Evolutionary conservation across 2,888 invertebrate species (phyloP), one percentile per base, ranked within the genome.

Genomic region (Linnaemya tessellans): DNA sequence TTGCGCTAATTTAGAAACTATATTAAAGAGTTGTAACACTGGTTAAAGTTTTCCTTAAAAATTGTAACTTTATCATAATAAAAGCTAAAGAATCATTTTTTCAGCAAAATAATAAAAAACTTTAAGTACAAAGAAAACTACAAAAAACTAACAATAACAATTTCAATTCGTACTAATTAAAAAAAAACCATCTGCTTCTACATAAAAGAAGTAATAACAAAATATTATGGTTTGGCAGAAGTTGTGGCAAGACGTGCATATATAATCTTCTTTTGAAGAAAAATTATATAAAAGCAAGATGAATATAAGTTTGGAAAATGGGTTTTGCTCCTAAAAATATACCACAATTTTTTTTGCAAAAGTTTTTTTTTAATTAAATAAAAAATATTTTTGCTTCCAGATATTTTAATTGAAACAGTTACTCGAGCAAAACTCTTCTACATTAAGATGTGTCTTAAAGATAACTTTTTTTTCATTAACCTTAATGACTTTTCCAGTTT

Each of bases 141-240:
- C 18, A 38, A 41, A 41, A 56, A 64, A 35, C 8, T 10, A 35
- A 65, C 25, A 54, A 54, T 56, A 30, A 1, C 13, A 56, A 58
- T 20, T 35, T 25, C 56, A 67, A 65, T 65, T 56, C 56, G n/a
- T 41, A 67, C 43, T 67, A 62, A 67, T 67, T 67, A 64, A 65
- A 67, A 35, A 9, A 46, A 43, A 43, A 46, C 43, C 41, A 46
- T 51, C 75, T 65, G 75, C 20, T 43, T 20, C 20, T 56, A 30
- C 43, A 56, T 20, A 13, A 49, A 7, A 9, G 13, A 60, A 73
- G 49, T 43, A 60, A 60, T 35, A 60, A 73, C 13, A 38, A 73
- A 60, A 18, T 41, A 25, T 56, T 43, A 56, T 43, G 22, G 2
- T 70, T 43, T 41, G 3, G 13, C 25, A 7, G 9, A 49, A 49